A percentile compares a stretch with the other conserved stretches of the same genome.
phyloP scores from a whole-genome alignment of 2,797 vertebrate genomes.

The Betta splendens region DNA sequence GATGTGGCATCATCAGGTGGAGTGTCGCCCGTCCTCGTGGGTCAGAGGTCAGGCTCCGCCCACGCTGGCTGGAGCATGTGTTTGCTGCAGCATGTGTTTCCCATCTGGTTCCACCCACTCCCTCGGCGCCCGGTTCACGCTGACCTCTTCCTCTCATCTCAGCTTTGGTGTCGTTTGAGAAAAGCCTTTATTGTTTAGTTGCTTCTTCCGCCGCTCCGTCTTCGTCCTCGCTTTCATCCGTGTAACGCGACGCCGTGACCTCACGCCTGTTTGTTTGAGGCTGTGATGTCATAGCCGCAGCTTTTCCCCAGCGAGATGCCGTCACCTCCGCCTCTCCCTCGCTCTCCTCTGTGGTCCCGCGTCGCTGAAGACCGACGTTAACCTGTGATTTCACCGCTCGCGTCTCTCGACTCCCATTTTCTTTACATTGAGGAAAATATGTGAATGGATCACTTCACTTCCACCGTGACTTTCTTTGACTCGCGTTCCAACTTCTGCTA shows the following conservation, averaged over 20 bases:
- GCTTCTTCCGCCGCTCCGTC: not conserved
- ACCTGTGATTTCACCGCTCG: slow-evolving; percentile 20
- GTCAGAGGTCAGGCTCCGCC: slow-evolving; percentile 56
- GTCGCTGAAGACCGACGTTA: slow-evolving; percentile 34
- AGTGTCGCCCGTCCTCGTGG: slow-evolving; percentile 57
- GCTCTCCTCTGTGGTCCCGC: not conserved
- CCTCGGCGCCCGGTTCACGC: slow-evolving; percentile 61
- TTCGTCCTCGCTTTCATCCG: slow-evolving; percentile 11
- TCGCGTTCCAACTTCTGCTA: not conserved
- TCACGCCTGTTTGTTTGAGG: slow-evolving; percentile 6
- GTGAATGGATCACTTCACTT: slow-evolving; percentile 18
- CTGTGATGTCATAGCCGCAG: slow-evolving; percentile 34
- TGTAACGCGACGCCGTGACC: slow-evolving; percentile 34
- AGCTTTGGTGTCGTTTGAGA: slow-evolving; percentile 2
- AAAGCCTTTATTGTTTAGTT: not conserved
- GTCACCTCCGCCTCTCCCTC: slow-evolving; percentile 27
- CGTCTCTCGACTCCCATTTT: slow-evolving; percentile 3
- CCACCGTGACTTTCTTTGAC: not conserved
- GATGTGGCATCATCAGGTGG: slow-evolving; percentile 5
- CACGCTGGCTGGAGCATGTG: slow-evolving; percentile 20
- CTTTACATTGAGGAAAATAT: not conserved
- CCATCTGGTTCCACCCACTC: slow-evolving; percentile 71
- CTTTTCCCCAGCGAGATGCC: slow-evolving; percentile 22
- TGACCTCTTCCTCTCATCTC: slow-evolving; percentile 43
- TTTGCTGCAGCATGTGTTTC: slow-evolving; percentile 64